A percentile compares a stretch with the other conserved stretches of the same genome.
Evolutionary conservation across 2,113 vertebrate genomes (phyloP).

Genomic region (Gracilinanus agilis): DNA sequence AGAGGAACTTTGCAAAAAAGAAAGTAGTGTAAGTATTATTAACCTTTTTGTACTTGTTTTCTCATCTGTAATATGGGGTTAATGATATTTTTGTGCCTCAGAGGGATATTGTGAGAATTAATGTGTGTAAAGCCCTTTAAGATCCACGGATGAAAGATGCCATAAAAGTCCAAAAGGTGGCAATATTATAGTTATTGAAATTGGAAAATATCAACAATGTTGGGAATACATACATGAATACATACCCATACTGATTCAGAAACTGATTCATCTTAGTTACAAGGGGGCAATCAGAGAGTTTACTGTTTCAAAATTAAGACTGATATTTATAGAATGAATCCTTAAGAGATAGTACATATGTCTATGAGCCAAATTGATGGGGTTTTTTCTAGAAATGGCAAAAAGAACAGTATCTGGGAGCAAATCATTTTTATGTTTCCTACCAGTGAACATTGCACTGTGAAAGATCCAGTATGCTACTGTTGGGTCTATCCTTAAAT

Average conservation of each 20-base stretch:
- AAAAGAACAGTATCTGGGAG: conserved; percentile 48
- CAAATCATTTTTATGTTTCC: conserved; percentile 28
- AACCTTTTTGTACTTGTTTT: conserved; percentile 78
- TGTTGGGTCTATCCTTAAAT: conserved; percentile 62
- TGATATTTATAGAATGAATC: conserved; percentile 52
- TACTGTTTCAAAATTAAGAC: conserved; percentile 67
- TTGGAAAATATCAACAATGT: conserved; percentile 74
- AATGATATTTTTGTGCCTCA: conserved; percentile 80
- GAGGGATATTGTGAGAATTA: conserved; percentile 77
- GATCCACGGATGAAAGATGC: conserved; percentile 79
- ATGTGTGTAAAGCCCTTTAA: conserved; percentile 82
- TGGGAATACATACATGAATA: conserved; percentile 42
- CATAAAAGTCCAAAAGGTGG: conserved; percentile 79
- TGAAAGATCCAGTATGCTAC: background rate
- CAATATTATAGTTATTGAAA: conserved; percentile 79
- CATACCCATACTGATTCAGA: background rate
- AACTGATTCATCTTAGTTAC: conserved; percentile 63
- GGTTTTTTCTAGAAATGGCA: conserved; percentile 58
- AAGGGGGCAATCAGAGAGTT: conserved; percentile 58
- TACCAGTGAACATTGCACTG: conserved; percentile 41
- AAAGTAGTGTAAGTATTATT: conserved; percentile 66
- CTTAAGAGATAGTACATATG: conserved; percentile 43
- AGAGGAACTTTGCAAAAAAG: conserved; percentile 50
- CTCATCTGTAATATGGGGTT: conserved; percentile 81
- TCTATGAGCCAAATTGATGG: conserved; percentile 54